Conservation (phyloP, 2,113 vertebrate genomes). For the Salvator merianae region DNA sequence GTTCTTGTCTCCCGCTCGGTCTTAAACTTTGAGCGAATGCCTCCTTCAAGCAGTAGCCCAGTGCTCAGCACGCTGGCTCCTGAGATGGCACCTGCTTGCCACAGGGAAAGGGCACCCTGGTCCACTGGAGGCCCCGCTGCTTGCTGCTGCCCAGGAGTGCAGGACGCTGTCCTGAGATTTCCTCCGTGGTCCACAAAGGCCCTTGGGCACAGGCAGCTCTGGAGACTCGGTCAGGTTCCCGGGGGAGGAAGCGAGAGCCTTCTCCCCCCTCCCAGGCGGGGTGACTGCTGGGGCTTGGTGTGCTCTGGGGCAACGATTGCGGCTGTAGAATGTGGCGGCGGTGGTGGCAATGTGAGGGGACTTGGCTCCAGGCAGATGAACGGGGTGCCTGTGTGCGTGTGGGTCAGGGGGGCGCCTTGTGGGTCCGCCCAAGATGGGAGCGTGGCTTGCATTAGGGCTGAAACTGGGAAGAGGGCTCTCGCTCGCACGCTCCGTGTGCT, state of each 20-base stretch:
- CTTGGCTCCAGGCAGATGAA: too few species aligned
- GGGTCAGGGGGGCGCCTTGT: background rate
- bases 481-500: background rate
- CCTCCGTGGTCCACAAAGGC: background rate
- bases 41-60: too few species aligned
- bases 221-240: background rate
- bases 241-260: background rate
- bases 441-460: background rate
- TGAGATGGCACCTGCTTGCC: background rate
- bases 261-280: background rate
- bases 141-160: background rate
- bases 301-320: background rate
- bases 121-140: background rate
- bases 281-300: background rate
- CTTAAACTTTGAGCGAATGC: too few species aligned
- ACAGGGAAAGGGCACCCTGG: background rate
- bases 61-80: too few species aligned
- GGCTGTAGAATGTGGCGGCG: slow-evolving; percentile 14
- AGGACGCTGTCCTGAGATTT: background rate
- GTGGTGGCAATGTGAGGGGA: background rate
- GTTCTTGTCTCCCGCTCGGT: too few species aligned
- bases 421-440: background rate
- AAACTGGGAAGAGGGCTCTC: rapidly evolving
- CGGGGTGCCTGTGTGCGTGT: background rate
- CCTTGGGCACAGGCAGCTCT: background rate